Percentiles rank a stretch among this genome's conserved stretches.
Conservation (phyloP, 2,113 vertebrate genomes). For the Sciurus niger region DNA sequence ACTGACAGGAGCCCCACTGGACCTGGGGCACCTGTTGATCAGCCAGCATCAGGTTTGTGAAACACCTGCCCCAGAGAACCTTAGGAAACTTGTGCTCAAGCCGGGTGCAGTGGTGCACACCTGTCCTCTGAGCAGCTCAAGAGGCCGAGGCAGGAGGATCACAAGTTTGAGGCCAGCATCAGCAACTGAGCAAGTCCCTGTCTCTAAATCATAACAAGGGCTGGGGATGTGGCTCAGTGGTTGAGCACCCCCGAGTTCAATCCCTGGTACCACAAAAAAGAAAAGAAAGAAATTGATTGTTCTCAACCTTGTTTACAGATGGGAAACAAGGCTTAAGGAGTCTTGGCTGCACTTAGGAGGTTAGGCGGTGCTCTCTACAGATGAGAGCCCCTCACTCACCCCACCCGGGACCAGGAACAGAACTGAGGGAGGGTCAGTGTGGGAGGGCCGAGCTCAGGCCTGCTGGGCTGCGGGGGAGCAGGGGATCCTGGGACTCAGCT, state of each 20-base stretch:
- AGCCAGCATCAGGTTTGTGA: background rate
- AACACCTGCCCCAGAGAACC: background rate
- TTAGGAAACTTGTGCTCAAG: background rate
- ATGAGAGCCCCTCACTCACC: background rate
- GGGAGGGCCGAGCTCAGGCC: background rate
- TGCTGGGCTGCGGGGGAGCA: no score
- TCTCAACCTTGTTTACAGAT: background rate
- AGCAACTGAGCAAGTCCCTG: no score
- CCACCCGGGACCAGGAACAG: background rate
- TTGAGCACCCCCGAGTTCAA: no score
- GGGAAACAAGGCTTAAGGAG: background rate
- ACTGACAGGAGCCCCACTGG: background rate
- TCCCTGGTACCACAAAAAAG: no score
- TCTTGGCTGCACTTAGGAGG: accelerated
- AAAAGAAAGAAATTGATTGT: no score
- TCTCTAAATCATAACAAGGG: no score
- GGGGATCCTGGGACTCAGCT: background rate
- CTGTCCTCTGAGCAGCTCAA: no score
- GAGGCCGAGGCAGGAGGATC: no score
- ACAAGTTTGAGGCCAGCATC: no score
- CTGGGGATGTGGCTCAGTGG: no score
- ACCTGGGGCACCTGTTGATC: background rate
- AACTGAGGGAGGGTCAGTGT: background rate
- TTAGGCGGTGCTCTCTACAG: background rate
- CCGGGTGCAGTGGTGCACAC: no score